Percentiles rank a stretch among this genome's conserved stretches.
These are phyloP conservation scores for Neolamprologus hecqui DNA, from an alignment of 2,113 vertebrate species.

Conservation along the genomic window DNA sequence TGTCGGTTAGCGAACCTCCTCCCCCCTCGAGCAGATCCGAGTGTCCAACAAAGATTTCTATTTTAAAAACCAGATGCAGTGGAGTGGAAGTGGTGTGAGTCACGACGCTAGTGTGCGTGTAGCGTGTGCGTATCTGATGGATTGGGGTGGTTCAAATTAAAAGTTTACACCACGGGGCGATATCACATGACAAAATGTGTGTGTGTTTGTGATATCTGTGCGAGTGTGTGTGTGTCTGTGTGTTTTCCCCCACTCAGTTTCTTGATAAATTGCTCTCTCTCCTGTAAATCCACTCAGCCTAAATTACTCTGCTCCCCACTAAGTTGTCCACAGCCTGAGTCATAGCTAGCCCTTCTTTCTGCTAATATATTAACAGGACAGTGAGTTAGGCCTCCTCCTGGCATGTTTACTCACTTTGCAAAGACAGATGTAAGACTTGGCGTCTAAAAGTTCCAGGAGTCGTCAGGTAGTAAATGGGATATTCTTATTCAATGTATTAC, in stretches of 20 bases:
- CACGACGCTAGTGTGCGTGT: not conserved
- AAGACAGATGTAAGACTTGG: not conserved
- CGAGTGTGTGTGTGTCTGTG: not conserved
- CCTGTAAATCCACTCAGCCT: constrained; percentile 42
- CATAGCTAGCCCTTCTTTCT: not conserved
- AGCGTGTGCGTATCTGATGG: constrained; percentile 3
- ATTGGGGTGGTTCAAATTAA: constrained; percentile 34
- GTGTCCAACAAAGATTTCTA: constrained; percentile 22
- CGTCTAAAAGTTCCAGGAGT: not conserved
- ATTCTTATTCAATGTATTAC: not conserved
- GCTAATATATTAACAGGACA: not conserved
- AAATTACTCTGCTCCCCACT: constrained; percentile 41
- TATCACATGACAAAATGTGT: not conserved
- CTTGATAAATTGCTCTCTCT: constrained; percentile 36
- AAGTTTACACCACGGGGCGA: constrained; percentile 25
- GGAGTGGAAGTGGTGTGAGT: constrained; percentile 24
- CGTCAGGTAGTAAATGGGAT: not conserved
- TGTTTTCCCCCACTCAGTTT: not conserved
- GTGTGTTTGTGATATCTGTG: not conserved
- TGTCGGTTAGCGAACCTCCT: constrained; percentile 1
- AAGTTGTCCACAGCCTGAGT: constrained; percentile 28
- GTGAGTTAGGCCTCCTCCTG: not conserved
- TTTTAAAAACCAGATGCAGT: constrained; percentile 21
- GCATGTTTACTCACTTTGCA: constrained; percentile 13
- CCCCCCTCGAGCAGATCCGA: constrained; percentile 14